Evolutionary conservation across 2,888 invertebrate species (phyloP).

Genomic region (Suillia variegata): DNA sequence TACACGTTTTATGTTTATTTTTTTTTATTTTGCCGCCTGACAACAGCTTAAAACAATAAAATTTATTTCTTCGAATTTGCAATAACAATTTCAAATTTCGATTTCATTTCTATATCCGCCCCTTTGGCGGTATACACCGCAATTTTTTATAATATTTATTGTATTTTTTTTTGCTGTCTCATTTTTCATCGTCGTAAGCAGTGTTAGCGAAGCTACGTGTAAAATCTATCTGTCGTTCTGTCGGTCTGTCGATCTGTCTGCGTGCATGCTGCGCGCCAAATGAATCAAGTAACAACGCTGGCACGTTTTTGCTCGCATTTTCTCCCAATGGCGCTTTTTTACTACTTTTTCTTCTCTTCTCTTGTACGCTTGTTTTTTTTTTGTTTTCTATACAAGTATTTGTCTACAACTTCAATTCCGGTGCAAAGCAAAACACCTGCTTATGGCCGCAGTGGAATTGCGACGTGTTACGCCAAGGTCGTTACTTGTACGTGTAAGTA

Average conservation of each 20-base stretch:
- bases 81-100: constrained; percentile 13
- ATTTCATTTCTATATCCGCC: constrained; percentile 1
- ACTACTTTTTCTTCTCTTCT: too few species aligned
- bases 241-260: too few species aligned
- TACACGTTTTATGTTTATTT: too few species aligned
- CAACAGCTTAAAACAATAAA: constrained; percentile 4
- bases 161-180: neutral
- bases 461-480: constrained; percentile 49
- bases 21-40: too few species aligned
- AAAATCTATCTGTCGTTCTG: too few species aligned
- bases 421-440: constrained; percentile 14
- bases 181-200: too few species aligned
- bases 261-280: constrained; percentile 17
- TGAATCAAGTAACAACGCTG: constrained; percentile 52
- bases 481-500: constrained; percentile 29
- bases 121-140: neutral
- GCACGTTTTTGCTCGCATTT: constrained; percentile 33
- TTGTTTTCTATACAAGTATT: too few species aligned
- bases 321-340: too few species aligned
- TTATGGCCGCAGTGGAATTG: constrained; percentile 45
- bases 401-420: too few species aligned
- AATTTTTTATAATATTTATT: neutral
- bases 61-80: constrained; percentile 5
- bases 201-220: too few species aligned
- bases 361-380: too few species aligned